phyloP scores from a whole-genome alignment of 2,797 vertebrate genomes.

The Scyliorhinus canicula region DNA sequence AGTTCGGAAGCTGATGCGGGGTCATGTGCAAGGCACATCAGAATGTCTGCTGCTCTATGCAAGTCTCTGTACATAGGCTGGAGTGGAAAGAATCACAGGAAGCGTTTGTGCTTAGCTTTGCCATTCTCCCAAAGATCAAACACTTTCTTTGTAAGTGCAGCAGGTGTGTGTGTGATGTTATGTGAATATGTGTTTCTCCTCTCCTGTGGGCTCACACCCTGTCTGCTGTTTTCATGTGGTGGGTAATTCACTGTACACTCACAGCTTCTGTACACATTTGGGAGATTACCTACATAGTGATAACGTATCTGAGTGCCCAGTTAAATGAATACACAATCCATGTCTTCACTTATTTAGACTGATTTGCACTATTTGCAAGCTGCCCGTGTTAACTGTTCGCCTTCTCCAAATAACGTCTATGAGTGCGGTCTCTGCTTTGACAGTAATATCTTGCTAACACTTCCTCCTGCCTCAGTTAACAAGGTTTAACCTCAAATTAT shows the following conservation, averaged over 20 bases:
- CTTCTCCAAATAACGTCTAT: not conserved
- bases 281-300: not conserved
- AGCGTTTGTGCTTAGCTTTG: not conserved
- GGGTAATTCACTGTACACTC: not conserved
- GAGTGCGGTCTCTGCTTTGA: not conserved
- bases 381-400: not conserved
- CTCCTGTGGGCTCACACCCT: not conserved
- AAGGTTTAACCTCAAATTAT: not conserved
- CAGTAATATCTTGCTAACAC: not conserved
- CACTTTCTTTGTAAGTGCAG: not conserved
- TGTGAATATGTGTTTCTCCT: not conserved
- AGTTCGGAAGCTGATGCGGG: not conserved
- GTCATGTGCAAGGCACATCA: not conserved
- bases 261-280: not conserved
- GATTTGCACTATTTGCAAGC: not conserved
- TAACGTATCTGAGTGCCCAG: not conserved
- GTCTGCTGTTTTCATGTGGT: not conserved
- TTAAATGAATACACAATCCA: not conserved
- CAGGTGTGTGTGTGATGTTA: not conserved
- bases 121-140: not conserved
- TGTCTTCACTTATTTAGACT: not conserved
- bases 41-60: not conserved
- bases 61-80: not conserved
- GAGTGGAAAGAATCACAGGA: not conserved
- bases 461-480: not conserved